A percentile compares a stretch with the other conserved stretches of the same genome.
These are phyloP conservation scores for Cryptus viduatorius DNA, from an alignment of 2,888 invertebrate species.

Conservation along the genomic window DNA sequence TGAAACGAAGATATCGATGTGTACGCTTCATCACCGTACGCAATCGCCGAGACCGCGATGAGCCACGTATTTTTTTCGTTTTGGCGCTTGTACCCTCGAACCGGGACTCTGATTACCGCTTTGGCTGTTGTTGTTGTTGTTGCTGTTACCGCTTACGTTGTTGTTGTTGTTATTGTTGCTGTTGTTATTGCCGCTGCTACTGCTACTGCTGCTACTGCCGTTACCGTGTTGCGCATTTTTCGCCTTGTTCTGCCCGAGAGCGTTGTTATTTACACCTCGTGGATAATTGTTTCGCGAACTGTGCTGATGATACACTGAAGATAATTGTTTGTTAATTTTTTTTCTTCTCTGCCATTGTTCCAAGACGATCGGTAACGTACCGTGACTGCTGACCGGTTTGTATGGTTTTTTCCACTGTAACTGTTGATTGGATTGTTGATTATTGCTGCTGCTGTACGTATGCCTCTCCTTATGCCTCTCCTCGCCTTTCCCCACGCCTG, in stretches of 20 bases:
- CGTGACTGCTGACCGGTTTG: slow-evolving; percentile 79
- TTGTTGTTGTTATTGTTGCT: slow-evolving; percentile 37
- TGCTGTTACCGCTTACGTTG: background rate
- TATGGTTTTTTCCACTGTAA: slow-evolving; percentile 81
- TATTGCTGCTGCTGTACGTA: slow-evolving; percentile 78
- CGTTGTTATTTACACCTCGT: slow-evolving; percentile 76
- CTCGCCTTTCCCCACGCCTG: slow-evolving; percentile 78
- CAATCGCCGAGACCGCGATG: slow-evolving; percentile 82
- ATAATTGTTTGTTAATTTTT: slow-evolving; percentile 13
- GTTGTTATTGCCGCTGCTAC: slow-evolving; percentile 54
- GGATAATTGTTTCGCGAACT: slow-evolving; percentile 79
- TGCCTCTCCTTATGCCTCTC: slow-evolving; percentile 81
- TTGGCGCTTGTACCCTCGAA: slow-evolving; percentile 78
- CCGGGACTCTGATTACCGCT: slow-evolving; percentile 80
- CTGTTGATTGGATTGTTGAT: slow-evolving; percentile 72
- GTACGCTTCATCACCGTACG: slow-evolving; percentile 82
- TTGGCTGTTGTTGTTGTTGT: slow-evolving; percentile 68
- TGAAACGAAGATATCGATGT: slow-evolving; percentile 43
- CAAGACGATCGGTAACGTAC: slow-evolving; percentile 70
- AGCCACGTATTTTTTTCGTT: slow-evolving; percentile 81
- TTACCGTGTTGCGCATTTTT: slow-evolving; percentile 61
- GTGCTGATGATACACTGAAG: slow-evolving; percentile 78
- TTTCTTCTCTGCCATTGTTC: background rate
- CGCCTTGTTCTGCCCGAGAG: slow-evolving; percentile 61
- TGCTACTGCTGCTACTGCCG: slow-evolving; percentile 40